These are phyloP conservation scores for Ladona fulva DNA, from an alignment of 1,140 invertebrate species.

Conservation along the genomic window DNA sequence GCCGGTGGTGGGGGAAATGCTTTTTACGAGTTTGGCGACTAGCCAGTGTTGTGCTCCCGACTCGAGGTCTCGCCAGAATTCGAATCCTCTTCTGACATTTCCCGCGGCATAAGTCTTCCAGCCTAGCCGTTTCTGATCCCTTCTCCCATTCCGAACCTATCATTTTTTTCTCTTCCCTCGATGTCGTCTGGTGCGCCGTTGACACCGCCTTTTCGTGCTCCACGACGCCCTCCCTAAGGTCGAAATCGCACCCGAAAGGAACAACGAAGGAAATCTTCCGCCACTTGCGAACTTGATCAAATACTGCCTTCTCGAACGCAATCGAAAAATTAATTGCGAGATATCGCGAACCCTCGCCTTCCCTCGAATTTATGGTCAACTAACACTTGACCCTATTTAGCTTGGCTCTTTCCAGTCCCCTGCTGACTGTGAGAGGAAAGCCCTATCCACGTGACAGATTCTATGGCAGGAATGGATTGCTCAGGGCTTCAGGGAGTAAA, in stretches of 20 bases:
- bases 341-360: not conserved
- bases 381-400: not conserved
- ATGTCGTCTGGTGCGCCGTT: not conserved
- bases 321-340: not conserved
- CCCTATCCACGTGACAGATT: too few species aligned
- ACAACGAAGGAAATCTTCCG: too few species aligned
- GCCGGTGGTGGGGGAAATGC: not conserved
- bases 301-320: not conserved
- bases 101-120: not conserved
- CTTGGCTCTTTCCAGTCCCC: not conserved
- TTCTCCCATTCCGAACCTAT: not conserved
- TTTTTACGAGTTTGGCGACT: conserved; percentile 4
- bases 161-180: not conserved
- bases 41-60: not conserved
- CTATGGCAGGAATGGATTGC: too few species aligned
- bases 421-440: not conserved
- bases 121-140: not conserved
- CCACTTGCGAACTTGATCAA: too few species aligned
- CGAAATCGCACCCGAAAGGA: too few species aligned
- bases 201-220: too few species aligned
- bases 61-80: not conserved
- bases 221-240: too few species aligned
- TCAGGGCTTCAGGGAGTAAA: too few species aligned
- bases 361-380: not conserved
- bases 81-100: not conserved